Percentiles rank a stretch among this genome's conserved stretches.
phyloP scores from a whole-genome alignment of 2,888 invertebrate genomes.

The Scaeva pyrastri region DNA sequence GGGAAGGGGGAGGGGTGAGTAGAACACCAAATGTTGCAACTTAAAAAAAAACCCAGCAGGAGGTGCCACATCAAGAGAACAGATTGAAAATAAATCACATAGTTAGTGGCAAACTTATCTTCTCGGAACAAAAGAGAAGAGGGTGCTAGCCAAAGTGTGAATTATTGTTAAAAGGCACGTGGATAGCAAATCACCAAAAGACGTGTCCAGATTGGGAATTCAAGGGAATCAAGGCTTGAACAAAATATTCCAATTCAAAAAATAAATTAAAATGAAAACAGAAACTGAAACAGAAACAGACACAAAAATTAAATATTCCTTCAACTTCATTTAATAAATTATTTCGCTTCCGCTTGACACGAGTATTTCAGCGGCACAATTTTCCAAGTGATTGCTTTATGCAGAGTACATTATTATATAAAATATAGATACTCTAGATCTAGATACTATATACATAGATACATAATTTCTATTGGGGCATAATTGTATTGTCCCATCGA shows the following conservation, averaged over 20 bases:
- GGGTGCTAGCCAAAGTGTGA: not conserved
- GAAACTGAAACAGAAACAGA: not conserved
- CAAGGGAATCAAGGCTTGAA: not conserved
- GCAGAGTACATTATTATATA: not conserved
- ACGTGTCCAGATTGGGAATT: not conserved
- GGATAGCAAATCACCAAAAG: not conserved
- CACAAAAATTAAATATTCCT: not conserved
- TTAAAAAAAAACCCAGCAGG: slow-evolving; percentile 6
- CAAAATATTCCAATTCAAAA: not conserved
- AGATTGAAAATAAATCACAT: slow-evolving; percentile 37
- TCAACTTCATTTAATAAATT: not conserved
- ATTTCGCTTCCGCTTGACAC: not conserved
- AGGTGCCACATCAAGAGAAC: not conserved
- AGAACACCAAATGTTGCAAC: not conserved
- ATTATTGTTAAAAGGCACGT: not conserved
- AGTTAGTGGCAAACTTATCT: not conserved
- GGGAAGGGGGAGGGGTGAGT: not conserved
- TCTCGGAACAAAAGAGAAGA: not conserved
- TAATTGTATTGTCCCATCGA: not conserved
- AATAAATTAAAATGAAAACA: not conserved
- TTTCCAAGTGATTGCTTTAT: slow-evolving; percentile 17
- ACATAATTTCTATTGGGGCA: not conserved
- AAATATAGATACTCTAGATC: not conserved
- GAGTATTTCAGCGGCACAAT: not conserved
- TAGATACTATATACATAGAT: not conserved